phyloP scores from a whole-genome alignment of 1,140 invertebrate species.

The Drosophila prosaltans region DNA sequence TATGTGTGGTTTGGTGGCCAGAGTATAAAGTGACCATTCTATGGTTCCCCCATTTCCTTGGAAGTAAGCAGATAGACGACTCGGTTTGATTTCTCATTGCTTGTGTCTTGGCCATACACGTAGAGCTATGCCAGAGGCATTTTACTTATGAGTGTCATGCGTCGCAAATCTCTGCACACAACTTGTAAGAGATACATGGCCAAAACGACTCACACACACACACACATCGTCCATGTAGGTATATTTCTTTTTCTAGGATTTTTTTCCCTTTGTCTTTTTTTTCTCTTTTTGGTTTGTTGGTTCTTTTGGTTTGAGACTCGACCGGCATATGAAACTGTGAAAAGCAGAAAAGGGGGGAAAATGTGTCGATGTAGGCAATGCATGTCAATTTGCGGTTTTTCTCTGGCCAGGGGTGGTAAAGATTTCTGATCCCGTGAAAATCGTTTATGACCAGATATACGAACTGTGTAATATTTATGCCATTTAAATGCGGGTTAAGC shows the following conservation, averaged over 20 bases:
- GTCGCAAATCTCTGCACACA: conserved; percentile 68
- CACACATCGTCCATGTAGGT: conserved; percentile 16
- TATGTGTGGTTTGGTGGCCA: conserved; percentile 38
- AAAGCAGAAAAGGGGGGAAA: conserved; percentile 16
- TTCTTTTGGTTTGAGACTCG: conserved; percentile 22
- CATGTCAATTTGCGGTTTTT: conserved; percentile 74
- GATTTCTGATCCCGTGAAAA: conserved; percentile 53
- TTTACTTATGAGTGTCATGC: conserved; percentile 79
- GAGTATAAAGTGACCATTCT: conserved; percentile 17
- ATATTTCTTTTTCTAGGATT: conserved; percentile 33
- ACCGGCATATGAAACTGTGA: conserved; percentile 27
- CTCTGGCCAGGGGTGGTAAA: not conserved
- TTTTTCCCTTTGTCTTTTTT: not conserved
- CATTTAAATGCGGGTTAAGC: conserved; percentile 68
- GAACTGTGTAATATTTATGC: conserved; percentile 60
- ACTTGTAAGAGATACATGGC: conserved; percentile 52
- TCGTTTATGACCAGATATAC: conserved; percentile 49
- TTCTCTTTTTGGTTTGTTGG: conserved; percentile 19
- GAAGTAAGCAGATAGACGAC: conserved; percentile 50
- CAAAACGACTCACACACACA: conserved; percentile 13
- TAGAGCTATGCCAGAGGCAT: conserved; percentile 46
- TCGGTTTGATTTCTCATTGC: conserved; percentile 60
- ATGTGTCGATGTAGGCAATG: conserved; percentile 58
- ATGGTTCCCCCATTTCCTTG: conserved; percentile 30
- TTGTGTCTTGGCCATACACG: conserved; percentile 33